These are phyloP conservation scores for Dreissena rostriformis DNA, from an alignment of 1,140 invertebrate genomes.

Conservation along the genomic window DNA sequence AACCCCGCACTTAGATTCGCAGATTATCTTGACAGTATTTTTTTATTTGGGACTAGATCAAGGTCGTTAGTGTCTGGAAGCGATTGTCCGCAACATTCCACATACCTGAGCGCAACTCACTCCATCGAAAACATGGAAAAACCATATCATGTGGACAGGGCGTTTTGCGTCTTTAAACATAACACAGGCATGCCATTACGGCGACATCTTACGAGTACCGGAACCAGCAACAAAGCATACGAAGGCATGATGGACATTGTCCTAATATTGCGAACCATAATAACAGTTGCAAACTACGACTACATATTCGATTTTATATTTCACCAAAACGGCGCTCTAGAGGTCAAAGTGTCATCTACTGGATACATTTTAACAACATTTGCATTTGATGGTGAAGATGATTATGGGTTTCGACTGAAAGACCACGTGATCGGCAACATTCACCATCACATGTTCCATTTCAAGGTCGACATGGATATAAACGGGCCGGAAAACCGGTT, in stretches of 20 bases:
- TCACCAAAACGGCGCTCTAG: slow-evolving; percentile 72
- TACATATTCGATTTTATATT: slow-evolving; percentile 75
- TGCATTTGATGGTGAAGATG: slow-evolving; percentile 35
- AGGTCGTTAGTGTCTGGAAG: slow-evolving; percentile 61
- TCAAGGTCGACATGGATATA: slow-evolving; percentile 73
- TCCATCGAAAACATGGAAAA: slow-evolving; percentile 53
- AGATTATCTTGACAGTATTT: slow-evolving; percentile 63
- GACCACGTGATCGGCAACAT: slow-evolving; percentile 65
- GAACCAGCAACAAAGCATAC: slow-evolving; percentile 57
- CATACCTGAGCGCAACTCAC: slow-evolving; percentile 61
- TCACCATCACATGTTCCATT: slow-evolving; percentile 74
- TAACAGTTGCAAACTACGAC: slow-evolving; percentile 70
- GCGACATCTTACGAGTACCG: slow-evolving; percentile 53
- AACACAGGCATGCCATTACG: slow-evolving; percentile 63
- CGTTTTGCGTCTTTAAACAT: slow-evolving; percentile 70
- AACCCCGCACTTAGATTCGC: slow-evolving; percentile 60
- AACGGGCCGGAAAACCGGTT: slow-evolving; percentile 65
- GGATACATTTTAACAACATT: slow-evolving; percentile 68
- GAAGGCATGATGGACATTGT: slow-evolving; percentile 69
- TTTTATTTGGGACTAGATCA: slow-evolving; percentile 50
- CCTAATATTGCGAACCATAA: slow-evolving; percentile 64
- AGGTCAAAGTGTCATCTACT: slow-evolving; percentile 66
- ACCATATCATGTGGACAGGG: slow-evolving; percentile 40
- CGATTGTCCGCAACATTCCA: slow-evolving; percentile 72
- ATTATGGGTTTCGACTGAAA: slow-evolving; percentile 67